Evolutionary conservation across 2,888 invertebrate species (phyloP), one percentile per base, ranked within the genome.

Genomic region (Theodoxus fluviatilis): DNA sequence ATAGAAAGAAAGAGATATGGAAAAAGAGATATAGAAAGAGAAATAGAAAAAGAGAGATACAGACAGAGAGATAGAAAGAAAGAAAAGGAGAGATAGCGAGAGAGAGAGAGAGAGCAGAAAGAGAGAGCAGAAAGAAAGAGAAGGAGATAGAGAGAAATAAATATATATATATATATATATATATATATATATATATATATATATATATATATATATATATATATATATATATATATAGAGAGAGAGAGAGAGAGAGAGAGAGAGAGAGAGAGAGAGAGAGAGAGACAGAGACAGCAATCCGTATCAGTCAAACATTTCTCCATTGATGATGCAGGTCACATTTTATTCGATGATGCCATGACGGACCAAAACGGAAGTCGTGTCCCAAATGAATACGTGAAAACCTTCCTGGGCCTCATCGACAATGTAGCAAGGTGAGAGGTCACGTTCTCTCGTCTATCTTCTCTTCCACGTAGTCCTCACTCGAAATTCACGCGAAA

Each of bases 261-360:
- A n/a, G 59, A 3, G 33, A 35, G 59, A 38, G 63, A 38, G 63
- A 38, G 33, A n/a, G 59, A 38, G 63, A 38, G 38, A 38, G 63
- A 25, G 63, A 25, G 63, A 38, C 38, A 38, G 63, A 38, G 40
- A 31, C 25, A 38, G 37, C 38, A 22, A 25, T 63, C 15, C 18
- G 12, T 88, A 90, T 4, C 87, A 96, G 97, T 96, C 71, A n/a
- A n/a, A n/a, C n/a, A n/a, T n/a, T n/a, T n/a, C n/a, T n/a, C n/a
- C n/a, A n/a, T n/a, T n/a, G n/a, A n/a, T n/a, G n/a, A n/a, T n/a
- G n/a, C n/a, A n/a, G n/a, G n/a, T n/a, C 98, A 98, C 85, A 95
- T 98, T 77, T 97, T 95, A 89, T 94, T 98, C 88, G 98, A 98
- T 88, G 98, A 98, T 87, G 96, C 97, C 6, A 97, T 95, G 86